Evolutionary conservation across 2,888 invertebrate genomes (phyloP), one percentile per base, ranked within the genome.

Genomic region (Apomyelois bistriatella): DNA sequence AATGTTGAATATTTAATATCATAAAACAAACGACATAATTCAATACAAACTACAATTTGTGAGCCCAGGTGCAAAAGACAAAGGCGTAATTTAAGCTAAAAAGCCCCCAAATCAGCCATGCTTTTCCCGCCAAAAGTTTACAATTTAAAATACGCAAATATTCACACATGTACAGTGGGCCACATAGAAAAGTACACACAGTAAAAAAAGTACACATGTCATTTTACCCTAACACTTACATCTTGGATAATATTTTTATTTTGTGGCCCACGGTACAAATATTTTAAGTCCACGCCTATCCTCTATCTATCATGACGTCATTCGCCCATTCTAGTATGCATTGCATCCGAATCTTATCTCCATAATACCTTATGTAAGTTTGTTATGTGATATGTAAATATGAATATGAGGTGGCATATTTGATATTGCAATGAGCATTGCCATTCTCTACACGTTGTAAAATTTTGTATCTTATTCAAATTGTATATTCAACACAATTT

Each of bases 351-450:
- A 40, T 48, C 22, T 48, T 28, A 38, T 38, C 48, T 28, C 35
- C 48, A 48, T 53, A 53, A 48, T 38, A 43, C 37, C 13, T 50
- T 32, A 16, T 41, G 40, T 50, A 40, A 40, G 32, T 46, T 37
- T 37, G 48, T 37, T 10, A 10, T 42, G 52, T 52, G 52, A 46
- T 53, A 59, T 60, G 63, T 57, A 58, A 53, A 63, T 55, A 67
- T 71, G 74, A 68, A 63, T 66, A 73, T 80, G 81, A 76, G 72
- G 74, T 83, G 82, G 78, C 78, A 78, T 74, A 55, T 65, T 58
- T 53, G 37, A 61, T 65, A 51, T 58, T 68, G 65, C 69, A 79
- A 85, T 85, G 83, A 83, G 85, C 72, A 85, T 85, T 86, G 85
- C 86, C 85, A 84, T 76, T 74, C 66, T 73, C 61, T 58, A 59